These are phyloP conservation scores for Antitype chi DNA, from an alignment of 2,888 invertebrate genomes.

Conservation along the genomic window DNA sequence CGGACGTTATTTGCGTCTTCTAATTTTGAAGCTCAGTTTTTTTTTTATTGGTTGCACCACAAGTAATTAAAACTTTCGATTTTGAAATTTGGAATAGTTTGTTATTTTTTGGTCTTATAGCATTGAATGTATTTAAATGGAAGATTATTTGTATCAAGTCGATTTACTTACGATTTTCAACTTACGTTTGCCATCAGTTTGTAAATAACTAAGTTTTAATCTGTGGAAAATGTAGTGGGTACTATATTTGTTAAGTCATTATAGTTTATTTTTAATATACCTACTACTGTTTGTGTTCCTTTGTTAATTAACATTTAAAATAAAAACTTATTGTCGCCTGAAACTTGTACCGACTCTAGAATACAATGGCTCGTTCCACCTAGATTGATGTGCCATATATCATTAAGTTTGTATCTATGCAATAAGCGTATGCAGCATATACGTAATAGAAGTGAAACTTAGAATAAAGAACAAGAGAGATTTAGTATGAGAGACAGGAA, in stretches of 20 bases:
- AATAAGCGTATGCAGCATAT: not conserved
- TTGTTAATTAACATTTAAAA: too few relatives aligned
- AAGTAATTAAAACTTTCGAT: not conserved
- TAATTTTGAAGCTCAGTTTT: constrained; percentile 59
- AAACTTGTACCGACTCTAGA: not conserved
- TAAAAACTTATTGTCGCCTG: not conserved
- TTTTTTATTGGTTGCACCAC: constrained; percentile 26
- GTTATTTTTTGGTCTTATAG: not conserved
- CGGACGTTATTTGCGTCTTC: constrained; percentile 56
- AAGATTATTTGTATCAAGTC: not conserved
- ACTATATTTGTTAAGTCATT: too few relatives aligned
- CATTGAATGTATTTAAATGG: not conserved
- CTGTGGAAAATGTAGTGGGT: too few relatives aligned
- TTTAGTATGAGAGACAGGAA: too few relatives aligned
- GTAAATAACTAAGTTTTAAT: too few relatives aligned
- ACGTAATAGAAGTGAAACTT: not conserved
- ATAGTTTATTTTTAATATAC: too few relatives aligned
- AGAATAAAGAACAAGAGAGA: not conserved
- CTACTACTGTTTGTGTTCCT: too few relatives aligned
- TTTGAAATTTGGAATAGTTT: constrained; percentile 2
- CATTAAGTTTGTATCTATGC: not conserved
- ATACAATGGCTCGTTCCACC: not conserved
- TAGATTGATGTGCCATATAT: not conserved
- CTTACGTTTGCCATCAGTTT: too few relatives aligned
- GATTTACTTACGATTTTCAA: not conserved